phyloP scores from a whole-genome alignment of 1,140 invertebrate species.

The Drosophila rufa region DNA sequence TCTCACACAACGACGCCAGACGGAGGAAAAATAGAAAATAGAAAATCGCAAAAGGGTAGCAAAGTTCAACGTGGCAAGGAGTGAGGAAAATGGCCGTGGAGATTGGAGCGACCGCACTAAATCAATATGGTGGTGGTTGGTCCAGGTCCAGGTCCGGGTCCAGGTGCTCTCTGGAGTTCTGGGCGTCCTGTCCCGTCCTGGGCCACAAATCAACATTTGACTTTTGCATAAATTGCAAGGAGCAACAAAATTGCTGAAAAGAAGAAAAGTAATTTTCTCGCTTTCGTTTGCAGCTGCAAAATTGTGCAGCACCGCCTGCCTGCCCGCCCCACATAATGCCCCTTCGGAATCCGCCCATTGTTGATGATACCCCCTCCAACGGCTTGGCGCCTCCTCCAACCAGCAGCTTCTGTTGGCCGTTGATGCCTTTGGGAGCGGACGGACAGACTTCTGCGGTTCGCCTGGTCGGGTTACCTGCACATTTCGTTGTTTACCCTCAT shows the following conservation, averaged over 20 bases:
- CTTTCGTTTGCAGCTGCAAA: constrained; percentile 74
- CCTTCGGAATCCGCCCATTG: constrained; percentile 27
- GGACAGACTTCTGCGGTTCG: constrained; percentile 38
- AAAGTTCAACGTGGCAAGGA: constrained; percentile 18
- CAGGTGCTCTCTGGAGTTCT: background rate
- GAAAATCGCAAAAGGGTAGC: constrained; percentile 13
- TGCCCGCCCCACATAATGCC: background rate
- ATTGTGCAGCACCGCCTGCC: constrained; percentile 27
- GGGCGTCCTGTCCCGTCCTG: constrained; percentile 12
- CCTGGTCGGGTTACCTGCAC: constrained; percentile 57
- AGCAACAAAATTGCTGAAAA: constrained; percentile 76
- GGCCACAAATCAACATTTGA: constrained; percentile 81
- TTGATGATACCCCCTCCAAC: constrained; percentile 46
- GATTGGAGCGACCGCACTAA: constrained; percentile 59
- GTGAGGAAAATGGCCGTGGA: constrained; percentile 14
- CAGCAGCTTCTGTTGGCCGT: constrained; percentile 28
- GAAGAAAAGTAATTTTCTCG: constrained; percentile 78
- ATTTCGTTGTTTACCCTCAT: constrained; percentile 65
- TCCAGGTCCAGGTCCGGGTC: background rate
- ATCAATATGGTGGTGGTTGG: constrained; percentile 65
- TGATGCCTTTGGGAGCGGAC: constrained; percentile 38
- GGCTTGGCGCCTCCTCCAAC: constrained; percentile 7
- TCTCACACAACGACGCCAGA: constrained; percentile 16
- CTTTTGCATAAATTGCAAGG: constrained; percentile 82
- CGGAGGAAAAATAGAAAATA: constrained; percentile 27